Conservation (phyloP, 2,113 vertebrate species). For the Cepphus grylle region DNA sequence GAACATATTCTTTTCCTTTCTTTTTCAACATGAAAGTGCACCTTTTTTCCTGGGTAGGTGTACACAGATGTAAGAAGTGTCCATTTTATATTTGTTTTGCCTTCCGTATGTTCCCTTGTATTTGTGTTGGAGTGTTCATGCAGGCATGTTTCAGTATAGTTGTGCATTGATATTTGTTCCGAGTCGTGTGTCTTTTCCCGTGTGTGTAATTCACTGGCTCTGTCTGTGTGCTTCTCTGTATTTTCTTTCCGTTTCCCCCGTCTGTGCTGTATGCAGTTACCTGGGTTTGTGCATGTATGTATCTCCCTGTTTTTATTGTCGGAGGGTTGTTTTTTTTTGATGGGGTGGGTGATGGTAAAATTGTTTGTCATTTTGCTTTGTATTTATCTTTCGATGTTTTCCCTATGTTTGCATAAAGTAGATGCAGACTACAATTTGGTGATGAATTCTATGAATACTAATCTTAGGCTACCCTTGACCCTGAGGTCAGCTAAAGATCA, state of each 20-base stretch:
- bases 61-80: neutral
- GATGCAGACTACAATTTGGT: conserved; percentile 80
- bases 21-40: neutral
- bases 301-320: conserved; percentile 15
- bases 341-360: conserved; percentile 15
- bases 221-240: neutral
- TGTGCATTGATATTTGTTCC: neutral
- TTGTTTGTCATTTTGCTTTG: conserved; percentile 69
- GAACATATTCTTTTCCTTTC: neutral
- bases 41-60: neutral
- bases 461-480: conserved; percentile 99
- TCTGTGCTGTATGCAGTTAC: neutral
- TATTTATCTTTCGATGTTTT: conserved; percentile 70
- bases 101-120: neutral
- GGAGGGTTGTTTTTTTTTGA: neutral
- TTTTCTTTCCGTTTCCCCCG: neutral
- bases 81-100: neutral
- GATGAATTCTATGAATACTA: conserved; percentile 90
- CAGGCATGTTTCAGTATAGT: neutral
- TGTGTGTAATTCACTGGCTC: conserved; percentile 17
- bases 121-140: neutral
- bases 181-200: neutral
- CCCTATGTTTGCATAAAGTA: conserved; percentile 82
- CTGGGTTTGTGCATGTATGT: conserved; percentile 31
- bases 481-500: conserved; percentile 90